Base-by-base conservation (phyloP, 2,888 invertebrate species). In the Fragum whitleyi region DNA sequence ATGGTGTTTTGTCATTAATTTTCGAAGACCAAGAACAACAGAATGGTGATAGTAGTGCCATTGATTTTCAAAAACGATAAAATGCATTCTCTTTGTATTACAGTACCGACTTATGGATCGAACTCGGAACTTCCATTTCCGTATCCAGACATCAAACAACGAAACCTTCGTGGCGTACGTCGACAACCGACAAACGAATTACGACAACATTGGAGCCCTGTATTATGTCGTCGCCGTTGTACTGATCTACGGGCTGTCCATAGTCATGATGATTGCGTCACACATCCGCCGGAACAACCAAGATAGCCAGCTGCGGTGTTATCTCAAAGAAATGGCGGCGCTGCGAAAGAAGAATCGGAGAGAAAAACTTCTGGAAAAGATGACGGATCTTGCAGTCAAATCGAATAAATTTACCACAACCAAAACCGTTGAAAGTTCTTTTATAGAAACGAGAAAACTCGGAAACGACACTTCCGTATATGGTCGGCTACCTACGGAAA, bases 181-280 rank as follows among this genome's bases (percentile, higher is more conserved):
- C 14, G 90, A 91, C 59, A 88, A 89, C 68, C 79, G 87, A 0
- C 82, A 84, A 11, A 77, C 81, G 21, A 83, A 88, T 36, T 87
- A 89, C 70, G 93, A 93, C 77, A 92, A 92, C 79, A 87, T 91
- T 21, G 93, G 93, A 1, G 93, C 93, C 11, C 85, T 93, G 3
- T 93, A 92, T 81, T 93, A 93, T 83, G 93, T 93, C n/a, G 90
- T 93, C 0, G 93, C 92, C n/a, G 93, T 93, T 32, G 91, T 93
- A 32, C 78, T 93, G 67, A 92, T 93, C 69, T 93, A 93, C 84
- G 93, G 92, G 19, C 88, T 92, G 36, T 93, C 93, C 11, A 93
- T 93, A 47, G 91, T 93, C 16, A 92, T 93, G 92, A 93, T 93
- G 93, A 93, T 93, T 26, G 93, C 93, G 3, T 93, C 93, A 5